Base-by-base conservation (phyloP, 2,888 invertebrate genomes). In the Pharmacophagus antenor region DNA sequence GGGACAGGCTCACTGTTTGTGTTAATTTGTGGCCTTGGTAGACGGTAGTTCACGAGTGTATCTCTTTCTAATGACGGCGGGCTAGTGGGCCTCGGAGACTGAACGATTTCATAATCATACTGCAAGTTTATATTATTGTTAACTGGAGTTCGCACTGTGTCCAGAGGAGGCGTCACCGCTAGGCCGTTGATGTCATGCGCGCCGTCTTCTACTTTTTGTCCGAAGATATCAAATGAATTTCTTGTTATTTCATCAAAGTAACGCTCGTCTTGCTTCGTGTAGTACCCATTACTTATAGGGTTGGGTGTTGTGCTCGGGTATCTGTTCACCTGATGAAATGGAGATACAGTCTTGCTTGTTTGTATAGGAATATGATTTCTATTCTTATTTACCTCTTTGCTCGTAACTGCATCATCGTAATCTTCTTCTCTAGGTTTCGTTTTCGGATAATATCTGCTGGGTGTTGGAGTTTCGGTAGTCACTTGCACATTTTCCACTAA, bases 181-280 rank as follows among this genome's bases (percentile, higher is more conserved):
- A 89, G 70, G 67, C 92, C 85, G 70, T 86, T 81, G 0, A 92
- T 70, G 67, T 88, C 85, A 61, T 83, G 88, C 25, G 84, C 88
- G 20, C 87, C 91, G 70, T 84, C 86, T 72, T 84, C 92, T 57
- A 94, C 77, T 79, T 94, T 95, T 79, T 93, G 94, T 1, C 94
- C 95, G 73, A 95, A 95, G 67, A 94, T 92, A 25, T 94, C 94
- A 71, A 95, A 95, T 58, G 94, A 95, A 70, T 94, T 94, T 74
- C 93, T 94, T 3, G 95, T 95, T 58, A 94, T 94, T 70, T 95
- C 95, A 70, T 95, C 95, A 63, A 95, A 87, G 64, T 93, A 92
- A 58, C 92, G 91, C 71, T 94, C 92, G 74, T 93, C 92, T 64
- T 94, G 94, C 74, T 93, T 93, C 15, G 94, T 94, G 80, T 94